phyloP scores from a whole-genome alignment of 2,797 vertebrate species.

The Alectoris magna region DNA sequence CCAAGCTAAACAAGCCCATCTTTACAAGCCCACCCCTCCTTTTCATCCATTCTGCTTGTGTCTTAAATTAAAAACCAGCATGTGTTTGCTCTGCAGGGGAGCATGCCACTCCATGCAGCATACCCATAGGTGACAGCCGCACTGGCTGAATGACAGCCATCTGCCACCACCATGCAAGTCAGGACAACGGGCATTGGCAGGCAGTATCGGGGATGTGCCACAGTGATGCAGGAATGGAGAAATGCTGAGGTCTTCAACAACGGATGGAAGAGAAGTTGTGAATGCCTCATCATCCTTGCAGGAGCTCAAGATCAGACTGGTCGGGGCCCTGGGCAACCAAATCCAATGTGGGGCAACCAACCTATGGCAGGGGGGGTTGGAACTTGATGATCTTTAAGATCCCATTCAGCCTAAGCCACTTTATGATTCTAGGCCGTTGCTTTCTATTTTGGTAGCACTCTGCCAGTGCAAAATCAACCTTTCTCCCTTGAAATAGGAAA shows the following conservation, averaged over 20 bases:
- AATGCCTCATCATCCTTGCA: too few species aligned
- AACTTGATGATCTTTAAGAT: too few species aligned
- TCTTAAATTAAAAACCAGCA: background rate
- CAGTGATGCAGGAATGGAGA: background rate
- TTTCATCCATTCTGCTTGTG: background rate
- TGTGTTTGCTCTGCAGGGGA: background rate
- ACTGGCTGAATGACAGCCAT: accelerated
- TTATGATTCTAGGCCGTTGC: too few species aligned
- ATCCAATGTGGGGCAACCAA: too few species aligned
- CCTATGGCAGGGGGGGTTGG: too few species aligned
- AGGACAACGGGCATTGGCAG: background rate
- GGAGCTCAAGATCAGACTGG: too few species aligned
- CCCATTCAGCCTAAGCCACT: too few species aligned
- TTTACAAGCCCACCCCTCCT: background rate
- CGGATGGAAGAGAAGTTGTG: background rate
- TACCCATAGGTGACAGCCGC: background rate
- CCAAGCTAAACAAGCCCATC: too few species aligned
- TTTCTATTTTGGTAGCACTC: background rate
- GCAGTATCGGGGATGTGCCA: background rate
- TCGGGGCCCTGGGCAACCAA: too few species aligned
- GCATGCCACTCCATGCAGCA: background rate
- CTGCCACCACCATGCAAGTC: background rate
- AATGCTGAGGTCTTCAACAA: background rate
- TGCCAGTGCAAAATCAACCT: background rate
- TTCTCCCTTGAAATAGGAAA: background rate